A percentile compares a stretch with the other conserved stretches of the same genome.
Conservation (phyloP, 2,888 invertebrate species). For the Lasiommata megera region DNA sequence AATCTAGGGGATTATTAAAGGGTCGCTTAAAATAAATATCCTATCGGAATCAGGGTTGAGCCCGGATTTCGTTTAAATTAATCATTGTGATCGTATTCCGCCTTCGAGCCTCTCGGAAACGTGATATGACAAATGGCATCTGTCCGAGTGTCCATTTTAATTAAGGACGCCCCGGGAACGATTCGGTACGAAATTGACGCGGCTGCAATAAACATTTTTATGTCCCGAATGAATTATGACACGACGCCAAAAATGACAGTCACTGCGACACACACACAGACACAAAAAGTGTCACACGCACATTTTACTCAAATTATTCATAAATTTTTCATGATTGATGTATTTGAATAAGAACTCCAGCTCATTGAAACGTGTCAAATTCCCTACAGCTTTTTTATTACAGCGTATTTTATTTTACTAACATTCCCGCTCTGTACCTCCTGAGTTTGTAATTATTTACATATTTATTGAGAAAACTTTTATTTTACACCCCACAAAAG, state of each 20-base stretch:
- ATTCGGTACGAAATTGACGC: slow-evolving; percentile 47
- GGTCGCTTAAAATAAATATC: neutral
- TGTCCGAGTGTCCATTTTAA: slow-evolving; percentile 59
- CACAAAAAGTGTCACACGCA: slow-evolving; percentile 6
- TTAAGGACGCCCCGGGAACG: slow-evolving; percentile 52
- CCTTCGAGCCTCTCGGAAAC: slow-evolving; percentile 22
- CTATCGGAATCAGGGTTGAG: neutral
- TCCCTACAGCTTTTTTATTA: no score
- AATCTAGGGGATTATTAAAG: no score
- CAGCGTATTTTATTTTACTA: no score
- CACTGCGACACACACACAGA: slow-evolving; percentile 10
- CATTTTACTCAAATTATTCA: neutral
- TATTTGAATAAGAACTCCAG: no score
- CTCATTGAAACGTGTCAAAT: no score
- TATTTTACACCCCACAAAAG: no score
- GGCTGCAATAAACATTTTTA: slow-evolving; percentile 58
- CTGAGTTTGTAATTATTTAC: no score
- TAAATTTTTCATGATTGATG: neutral
- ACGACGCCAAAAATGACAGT: slow-evolving; percentile 12
- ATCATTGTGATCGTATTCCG: slow-evolving; percentile 14
- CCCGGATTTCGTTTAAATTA: slow-evolving; percentile 12
- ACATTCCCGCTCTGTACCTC: no score
- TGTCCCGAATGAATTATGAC: slow-evolving; percentile 38
- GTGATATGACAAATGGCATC: slow-evolving; percentile 43
- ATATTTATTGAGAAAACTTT: no score